Base-by-base conservation (phyloP, 2,113 vertebrate species). In the Geococcyx californianus region DNA sequence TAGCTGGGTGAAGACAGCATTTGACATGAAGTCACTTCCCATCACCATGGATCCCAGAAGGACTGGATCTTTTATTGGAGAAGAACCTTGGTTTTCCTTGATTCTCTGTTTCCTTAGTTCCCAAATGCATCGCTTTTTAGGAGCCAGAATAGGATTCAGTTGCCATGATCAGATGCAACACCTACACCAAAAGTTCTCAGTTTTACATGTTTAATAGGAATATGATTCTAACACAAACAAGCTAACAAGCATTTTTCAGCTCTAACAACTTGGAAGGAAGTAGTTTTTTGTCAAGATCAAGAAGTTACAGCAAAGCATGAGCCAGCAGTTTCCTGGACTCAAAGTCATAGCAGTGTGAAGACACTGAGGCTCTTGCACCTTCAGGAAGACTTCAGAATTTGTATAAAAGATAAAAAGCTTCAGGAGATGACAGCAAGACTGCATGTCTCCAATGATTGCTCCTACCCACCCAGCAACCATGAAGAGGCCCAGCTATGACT, bases 1-100 rank as follows among this genome's bases (percentile, higher is more conserved):
- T 29, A 31, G 15, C 23, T 51, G 51, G 40, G 14, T 52, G 34
- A 78, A 90, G 34, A 69, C 18, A 44, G 9, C 1, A 2, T 38
- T 85, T 63, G 29, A 79, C 42, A 19, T 23, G 8, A 74, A 36
- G n/a, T 75, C 47, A 72, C 3, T 58, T 72, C 15, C 13, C 38
- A 59, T 11, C 10, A 18, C 24, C 14, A 24, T 0, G 0, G 26
- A 33, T 51, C 29, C 17, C 29, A 51, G 29, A 67, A 80, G 15
- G 11, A 34, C 1, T 0, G 1, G 24, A 47, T 10, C 6, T 79
- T 21, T 60, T 23, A 63, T 38, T 79, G 72, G 67, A 17, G 25
- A 68, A 58, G 13, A 5, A 34, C 52, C 33, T 52, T 72, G 4
- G 7, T 76, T 10, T 29, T 62, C 36, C 20, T 73, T 44, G 11